Base-by-base conservation (phyloP, 1,140 invertebrate genomes). In the Forficula auricularia region DNA sequence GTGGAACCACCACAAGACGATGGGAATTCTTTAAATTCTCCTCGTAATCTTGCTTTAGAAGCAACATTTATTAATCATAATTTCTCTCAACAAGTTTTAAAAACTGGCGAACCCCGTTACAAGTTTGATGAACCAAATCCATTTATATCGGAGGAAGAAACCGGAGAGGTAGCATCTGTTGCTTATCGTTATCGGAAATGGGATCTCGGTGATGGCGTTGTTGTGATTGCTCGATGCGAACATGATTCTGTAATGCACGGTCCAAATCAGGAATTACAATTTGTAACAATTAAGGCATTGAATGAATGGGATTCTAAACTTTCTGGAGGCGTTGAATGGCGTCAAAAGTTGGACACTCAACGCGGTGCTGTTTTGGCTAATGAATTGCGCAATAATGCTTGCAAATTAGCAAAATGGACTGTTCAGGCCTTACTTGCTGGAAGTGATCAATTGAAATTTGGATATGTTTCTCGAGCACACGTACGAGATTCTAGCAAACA, bases 21-120 rank as follows among this genome's bases (percentile, higher is more conserved):
- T 56, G 84, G 83, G 37, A 88, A 79, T 55, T 86, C 84, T 19
- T 73, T 97, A 44, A 99, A 99, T 60, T 91, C 90, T 0, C 92
- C 94, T 0, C 73, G 85, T 39, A 97, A 96, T 64, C 66, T 99
- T 40, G 91, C 92, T 0, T 70, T 98, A 3, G 96, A 99, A 63
- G 96, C 96, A 0, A 98, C 95, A 0, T 98, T 95, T 56, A 98
- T 99, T 52, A 99, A 98, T 64, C 94, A 98, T 58, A 98, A 98
- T 61, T 98, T 99, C 63, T 94, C 91, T 35, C 94, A 98, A 54
- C 96, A 99, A 73, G 89, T 91, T 31, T 56, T 83, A 13, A 70
- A 68, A 63, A 67, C 64, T 60, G 67, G 71, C 38, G 90, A 96
- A 50, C 70, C 87, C 1, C 80, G 85, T 45, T 82, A 77, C 59